phyloP scores from a whole-genome alignment of 2,113 vertebrate genomes.

The Ctenomys sociabilis region DNA sequence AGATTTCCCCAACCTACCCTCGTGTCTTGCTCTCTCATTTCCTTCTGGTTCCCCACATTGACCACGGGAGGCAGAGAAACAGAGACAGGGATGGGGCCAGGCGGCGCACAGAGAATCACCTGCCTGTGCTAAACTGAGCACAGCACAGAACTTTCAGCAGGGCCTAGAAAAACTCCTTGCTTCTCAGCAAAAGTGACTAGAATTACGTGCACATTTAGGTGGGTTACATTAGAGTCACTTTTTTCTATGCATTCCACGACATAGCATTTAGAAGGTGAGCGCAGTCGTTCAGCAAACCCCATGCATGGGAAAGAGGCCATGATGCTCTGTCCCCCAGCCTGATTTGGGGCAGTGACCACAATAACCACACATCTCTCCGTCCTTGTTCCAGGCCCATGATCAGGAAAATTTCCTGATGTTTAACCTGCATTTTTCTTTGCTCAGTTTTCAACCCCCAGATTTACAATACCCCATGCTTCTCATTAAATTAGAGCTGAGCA shows the following conservation, averaged over 20 bases:
- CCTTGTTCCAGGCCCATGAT: conserved; percentile 61
- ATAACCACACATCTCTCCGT: conserved; percentile 37
- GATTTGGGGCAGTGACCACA: conserved; percentile 59
- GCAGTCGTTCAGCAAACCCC: background rate
- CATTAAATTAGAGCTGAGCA: conserved; percentile 63
- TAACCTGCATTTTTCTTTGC: conserved; percentile 63
- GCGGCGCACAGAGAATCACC: background rate
- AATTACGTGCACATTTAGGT: background rate
- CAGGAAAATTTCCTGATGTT: conserved; percentile 53
- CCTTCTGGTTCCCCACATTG: background rate
- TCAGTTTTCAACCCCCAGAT: conserved; percentile 54
- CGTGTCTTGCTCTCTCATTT: background rate
- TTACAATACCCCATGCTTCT: conserved; percentile 67
- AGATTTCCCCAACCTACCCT: background rate
- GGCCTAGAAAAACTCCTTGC: background rate
- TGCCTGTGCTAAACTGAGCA: background rate
- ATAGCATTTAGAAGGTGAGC: background rate
- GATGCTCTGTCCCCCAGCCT: background rate
- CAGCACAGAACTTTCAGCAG: background rate
- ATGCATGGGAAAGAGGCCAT: background rate
- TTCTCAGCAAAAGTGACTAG: background rate
- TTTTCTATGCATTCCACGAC: background rate
- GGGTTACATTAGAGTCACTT: background rate
- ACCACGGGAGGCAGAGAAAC: too few relatives aligned
- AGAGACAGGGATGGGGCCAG: background rate